Evolutionary conservation across 53 echinoderm and acorn worm genomes (phyloP), one percentile per base, ranked within the genome.

Genomic region (Hippasteria phrygiana): DNA sequence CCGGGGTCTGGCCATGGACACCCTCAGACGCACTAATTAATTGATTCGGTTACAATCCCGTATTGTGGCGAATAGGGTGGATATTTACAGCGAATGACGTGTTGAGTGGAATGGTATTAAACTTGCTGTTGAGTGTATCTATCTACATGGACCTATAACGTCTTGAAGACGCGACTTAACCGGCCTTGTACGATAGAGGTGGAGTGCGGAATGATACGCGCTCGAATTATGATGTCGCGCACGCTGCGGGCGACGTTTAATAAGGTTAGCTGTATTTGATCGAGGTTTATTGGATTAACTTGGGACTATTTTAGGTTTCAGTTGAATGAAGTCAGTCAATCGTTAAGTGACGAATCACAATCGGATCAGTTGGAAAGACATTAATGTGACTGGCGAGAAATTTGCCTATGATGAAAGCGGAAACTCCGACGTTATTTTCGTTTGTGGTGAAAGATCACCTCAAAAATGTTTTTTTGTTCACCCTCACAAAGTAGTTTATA

Each of bases 291-390:
- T 59, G 28, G 26, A 20, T 59, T 59, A 59, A 18, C 59, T 3
- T 59, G 59, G 7, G 59, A 26, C 59, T 24, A 13, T 16, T 54
- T n/a, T n/a, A n/a, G 54, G 54, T 54, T 54, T 16, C 13, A 20
- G 18, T 54, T 54, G 54, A 54, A 54, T 24, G 59, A 59, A 59
- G 24, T 26, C 59, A 18, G 26, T 18, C 24, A 59, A 2, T 26
- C 59, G 59, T 26, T 14, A 59, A 59, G 26, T 59, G 59, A 24
- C 59, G 59, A 59, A 59, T 59, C 59, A 26, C 59, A 59, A 59
- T 24, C 26, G 26, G 17, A 59, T 59, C 59, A 55, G 55, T 55
- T 2, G 11, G 18, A 55, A n/a, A n/a, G n/a, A n/a, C n/a, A n/a
- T n/a, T 16, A 55, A 55, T 55, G 55, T 55, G 55, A 55, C n/a